phyloP scores from a whole-genome alignment of 92 coral and sea anemone species.

The Meandrina meandrites region DNA sequence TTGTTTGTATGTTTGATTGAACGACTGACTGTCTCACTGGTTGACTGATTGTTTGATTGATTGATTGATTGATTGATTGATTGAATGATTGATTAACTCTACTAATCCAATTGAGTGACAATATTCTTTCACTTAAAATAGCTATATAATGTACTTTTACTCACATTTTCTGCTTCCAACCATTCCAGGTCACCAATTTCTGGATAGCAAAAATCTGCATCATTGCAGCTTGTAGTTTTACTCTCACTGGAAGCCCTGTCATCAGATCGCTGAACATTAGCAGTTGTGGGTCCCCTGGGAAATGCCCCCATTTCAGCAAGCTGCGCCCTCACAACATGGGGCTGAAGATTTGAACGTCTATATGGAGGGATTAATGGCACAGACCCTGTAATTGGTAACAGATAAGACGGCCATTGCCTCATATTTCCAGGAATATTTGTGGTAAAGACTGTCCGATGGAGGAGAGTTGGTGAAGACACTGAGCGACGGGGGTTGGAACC shows the following conservation, averaged over 20 bases:
- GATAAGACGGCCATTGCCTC: constrained; percentile 26
- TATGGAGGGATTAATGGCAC: not conserved
- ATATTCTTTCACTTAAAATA: not conserved
- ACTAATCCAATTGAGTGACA: no score
- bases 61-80: no score
- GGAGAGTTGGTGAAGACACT: constrained; percentile 71
- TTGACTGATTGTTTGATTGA: no score
- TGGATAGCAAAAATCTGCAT: constrained; percentile 77
- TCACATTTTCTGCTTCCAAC: constrained; percentile 81
- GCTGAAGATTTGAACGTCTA: constrained; percentile 20
- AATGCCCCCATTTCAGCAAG: constrained; percentile 34
- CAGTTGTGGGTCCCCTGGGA: constrained; percentile 32
- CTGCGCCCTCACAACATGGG: constrained; percentile 38
- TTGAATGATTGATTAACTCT: no score
- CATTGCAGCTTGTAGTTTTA: constrained; percentile 36
- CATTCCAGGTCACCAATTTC: constrained; percentile 77
- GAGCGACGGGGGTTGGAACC: constrained; percentile 50
- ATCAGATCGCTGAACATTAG: constrained; percentile 13
- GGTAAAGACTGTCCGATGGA: constrained; percentile 76
- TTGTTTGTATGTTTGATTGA: no score
- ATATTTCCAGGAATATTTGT: constrained; percentile 36
- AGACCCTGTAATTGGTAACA: constrained; percentile 15
- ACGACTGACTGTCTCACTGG: no score
- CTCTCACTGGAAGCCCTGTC: constrained; percentile 27
- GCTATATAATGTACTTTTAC: constrained; percentile 7